A percentile compares a stretch with the other conserved stretches of the same genome.
Conservation (phyloP, 2,113 vertebrate genomes). For the Calyptommatus sinebrachiatus region DNA sequence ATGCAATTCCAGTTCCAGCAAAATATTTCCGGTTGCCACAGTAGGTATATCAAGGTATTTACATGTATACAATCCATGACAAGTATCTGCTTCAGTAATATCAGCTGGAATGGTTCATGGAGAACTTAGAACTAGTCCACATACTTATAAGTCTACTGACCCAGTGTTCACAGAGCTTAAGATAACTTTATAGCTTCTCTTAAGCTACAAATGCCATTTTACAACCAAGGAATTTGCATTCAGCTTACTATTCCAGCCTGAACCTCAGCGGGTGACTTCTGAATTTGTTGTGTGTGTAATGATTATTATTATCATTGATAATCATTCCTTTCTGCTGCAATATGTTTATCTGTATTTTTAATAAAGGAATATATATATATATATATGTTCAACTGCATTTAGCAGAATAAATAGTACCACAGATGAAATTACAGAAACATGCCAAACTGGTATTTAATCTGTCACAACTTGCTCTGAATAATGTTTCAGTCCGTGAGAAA, state of each 20-base stretch:
- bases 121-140: too few relatives aligned
- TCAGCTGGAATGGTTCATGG: too few relatives aligned
- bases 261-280: neutral
- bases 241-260: neutral
- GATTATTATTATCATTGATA: conserved; percentile 20
- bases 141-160: too few relatives aligned
- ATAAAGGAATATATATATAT: neutral
- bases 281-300: conserved; percentile 7
- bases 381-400: neutral
- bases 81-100: too few relatives aligned
- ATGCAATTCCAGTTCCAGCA: too few relatives aligned
- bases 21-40: too few relatives aligned
- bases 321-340: neutral
- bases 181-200: neutral
- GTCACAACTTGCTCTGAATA: neutral
- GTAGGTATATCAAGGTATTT: too few relatives aligned
- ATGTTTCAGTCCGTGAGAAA: neutral
- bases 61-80: too few relatives aligned
- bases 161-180: neutral
- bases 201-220: neutral
- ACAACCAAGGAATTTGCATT: neutral
- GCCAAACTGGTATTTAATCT: conserved; percentile 4
- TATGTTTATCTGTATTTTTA: conserved; percentile 9
- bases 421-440: neutral
- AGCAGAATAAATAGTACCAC: neutral